Evolutionary conservation across 2,113 vertebrate genomes (phyloP).

Genomic region (Corythoichthys intestinalis): DNA sequence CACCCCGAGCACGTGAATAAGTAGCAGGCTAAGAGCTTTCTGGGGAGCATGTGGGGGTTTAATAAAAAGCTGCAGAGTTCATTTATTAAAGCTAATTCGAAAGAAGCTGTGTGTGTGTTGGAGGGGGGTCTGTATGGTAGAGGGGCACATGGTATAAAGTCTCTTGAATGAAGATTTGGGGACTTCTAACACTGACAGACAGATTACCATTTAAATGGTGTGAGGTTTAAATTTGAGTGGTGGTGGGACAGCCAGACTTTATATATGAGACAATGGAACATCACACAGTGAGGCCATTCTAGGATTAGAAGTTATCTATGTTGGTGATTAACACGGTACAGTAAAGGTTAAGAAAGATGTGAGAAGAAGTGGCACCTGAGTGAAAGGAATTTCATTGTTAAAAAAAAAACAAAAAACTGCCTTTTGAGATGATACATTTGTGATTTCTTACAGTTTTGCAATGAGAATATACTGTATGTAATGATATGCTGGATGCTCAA

Average conservation of each 20-base stretch:
- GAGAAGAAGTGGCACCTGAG: neutral
- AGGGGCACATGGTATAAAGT: conserved; percentile 1
- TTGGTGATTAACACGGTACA: neutral
- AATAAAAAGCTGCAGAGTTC: conserved; percentile 1
- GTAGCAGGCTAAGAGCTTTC: conserved; percentile 2
- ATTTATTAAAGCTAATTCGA: conserved; percentile 5
- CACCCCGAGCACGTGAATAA: neutral
- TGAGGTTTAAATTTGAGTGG: conserved; percentile 3
- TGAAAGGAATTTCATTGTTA: neutral
- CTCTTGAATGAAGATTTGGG: neutral
- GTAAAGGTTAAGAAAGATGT: neutral
- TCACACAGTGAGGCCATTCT: neutral
- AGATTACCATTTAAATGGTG: conserved; percentile 9
- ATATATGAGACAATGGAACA: neutral
- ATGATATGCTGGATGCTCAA: no score
- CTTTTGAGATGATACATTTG: neutral
- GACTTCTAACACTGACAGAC: neutral
- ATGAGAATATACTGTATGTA: neutral
- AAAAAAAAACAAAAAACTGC: neutral
- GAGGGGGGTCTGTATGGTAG: neutral
- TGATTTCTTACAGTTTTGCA: neutral
- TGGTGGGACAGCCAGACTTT: neutral
- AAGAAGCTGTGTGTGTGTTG: neutral
- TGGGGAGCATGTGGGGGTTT: neutral
- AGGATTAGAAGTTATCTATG: neutral